Conservation (phyloP, 2,888 invertebrate genomes). For the Heterodera filipjevi region DNA sequence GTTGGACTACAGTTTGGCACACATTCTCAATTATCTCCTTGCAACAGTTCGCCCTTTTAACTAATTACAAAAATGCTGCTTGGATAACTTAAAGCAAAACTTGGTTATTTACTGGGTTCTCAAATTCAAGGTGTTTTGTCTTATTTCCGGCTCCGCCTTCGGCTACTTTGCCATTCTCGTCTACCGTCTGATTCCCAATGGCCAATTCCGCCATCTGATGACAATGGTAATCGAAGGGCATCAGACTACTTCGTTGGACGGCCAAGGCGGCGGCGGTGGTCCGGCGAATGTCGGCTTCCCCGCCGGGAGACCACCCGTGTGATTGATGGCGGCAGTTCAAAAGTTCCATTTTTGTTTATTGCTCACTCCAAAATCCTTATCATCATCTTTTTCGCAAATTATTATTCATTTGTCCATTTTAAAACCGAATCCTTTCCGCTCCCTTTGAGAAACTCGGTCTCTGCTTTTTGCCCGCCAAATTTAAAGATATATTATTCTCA, state of each 20-base stretch:
- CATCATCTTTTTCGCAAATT: background rate
- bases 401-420: background rate
- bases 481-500: background rate
- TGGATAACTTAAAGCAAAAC: no score
- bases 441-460: background rate
- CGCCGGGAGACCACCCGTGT: background rate
- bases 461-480: background rate
- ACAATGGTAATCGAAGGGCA: constrained; percentile 45
- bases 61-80: no score
- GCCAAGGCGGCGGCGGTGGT: constrained; percentile 6
- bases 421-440: background rate
- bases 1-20: constrained; percentile 19
- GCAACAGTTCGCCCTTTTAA: constrained; percentile 34
- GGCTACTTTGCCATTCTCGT: constrained; percentile 46
- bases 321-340: background rate
- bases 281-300: background rate
- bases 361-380: background rate
- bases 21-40: constrained; percentile 43
- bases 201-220: constrained; percentile 39
- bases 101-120: background rate
- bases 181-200: constrained; percentile 46
- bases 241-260: constrained; percentile 20
- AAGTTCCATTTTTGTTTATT: background rate
- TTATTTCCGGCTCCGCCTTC: constrained; percentile 38
- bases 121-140: constrained; percentile 35